phyloP scores from a whole-genome alignment of 2,888 invertebrate genomes.

The Tridacna crocea region DNA sequence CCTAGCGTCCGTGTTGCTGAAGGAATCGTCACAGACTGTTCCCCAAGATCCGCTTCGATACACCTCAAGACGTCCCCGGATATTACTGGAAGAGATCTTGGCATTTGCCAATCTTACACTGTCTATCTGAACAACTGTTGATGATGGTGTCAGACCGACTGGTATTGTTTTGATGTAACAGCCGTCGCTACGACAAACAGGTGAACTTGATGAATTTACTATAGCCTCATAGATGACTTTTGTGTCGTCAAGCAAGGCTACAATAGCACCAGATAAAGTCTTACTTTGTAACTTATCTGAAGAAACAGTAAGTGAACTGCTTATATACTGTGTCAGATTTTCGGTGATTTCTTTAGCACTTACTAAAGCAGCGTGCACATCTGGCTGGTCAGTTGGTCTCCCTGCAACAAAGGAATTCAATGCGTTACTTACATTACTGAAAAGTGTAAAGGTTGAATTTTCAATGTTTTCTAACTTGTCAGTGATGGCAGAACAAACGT shows the following conservation, averaged over 20 bases:
- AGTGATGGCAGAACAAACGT: too few relatives aligned
- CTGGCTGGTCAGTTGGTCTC: neutral
- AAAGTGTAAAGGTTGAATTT: too few relatives aligned
- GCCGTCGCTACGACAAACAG: constrained; percentile 3
- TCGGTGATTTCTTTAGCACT: neutral
- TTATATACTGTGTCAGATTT: neutral
- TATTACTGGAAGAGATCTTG: neutral
- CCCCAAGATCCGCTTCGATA: constrained; percentile 6
- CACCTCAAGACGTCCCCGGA: constrained; percentile 14
- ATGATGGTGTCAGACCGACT: constrained; percentile 9
- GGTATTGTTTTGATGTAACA: constrained; percentile 11
- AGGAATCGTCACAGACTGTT: constrained; percentile 17
- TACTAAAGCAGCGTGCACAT: neutral
- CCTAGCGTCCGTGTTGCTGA: constrained; percentile 7
- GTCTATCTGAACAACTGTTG: constrained; percentile 4
- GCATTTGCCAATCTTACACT: constrained; percentile 11
- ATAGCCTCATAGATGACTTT: neutral
- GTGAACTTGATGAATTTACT: neutral
- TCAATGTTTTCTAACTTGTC: too few relatives aligned
- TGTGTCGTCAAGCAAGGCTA: neutral
- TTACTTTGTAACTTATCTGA: neutral
- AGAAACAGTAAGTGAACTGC: neutral
- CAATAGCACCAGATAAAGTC: neutral
- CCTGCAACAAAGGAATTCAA: too few relatives aligned
- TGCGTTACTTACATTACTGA: too few relatives aligned